Base-by-base conservation (phyloP, 2,797 vertebrate genomes). In the Pseudomugil tenellus region DNA sequence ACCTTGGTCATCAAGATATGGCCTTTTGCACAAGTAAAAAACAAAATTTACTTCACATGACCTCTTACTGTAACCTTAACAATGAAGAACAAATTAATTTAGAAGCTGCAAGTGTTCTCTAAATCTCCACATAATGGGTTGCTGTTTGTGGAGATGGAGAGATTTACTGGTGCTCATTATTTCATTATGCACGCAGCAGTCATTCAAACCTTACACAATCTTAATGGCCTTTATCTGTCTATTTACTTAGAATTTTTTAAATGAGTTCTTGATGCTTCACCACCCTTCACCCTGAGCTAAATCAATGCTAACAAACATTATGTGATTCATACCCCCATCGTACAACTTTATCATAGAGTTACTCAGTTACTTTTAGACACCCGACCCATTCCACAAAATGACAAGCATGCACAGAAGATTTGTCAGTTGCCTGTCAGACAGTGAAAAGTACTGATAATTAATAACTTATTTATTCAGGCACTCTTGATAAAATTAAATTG, bases 241-340 rank as follows among this genome's bases (percentile, higher is more conserved):
- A 75, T 86, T 87, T 78, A 86, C 71, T 80, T 81, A 39, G 70
- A 86, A 86, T 87, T 87, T 78, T 76, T 70, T 77, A 83, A 81
- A 88, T 78, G 29, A 80, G 78, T 60, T 78, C 70, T 83, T 81
- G 61, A 82, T 79, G 74, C 77, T 84, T 61, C 64, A 53, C 79
- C 77, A 80, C 41, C 63, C 72, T 77, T 86, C 74, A 84, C 67
- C 70, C 74, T 19, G 46, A 80, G 66, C 66, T 74, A 73, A 85
- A 87, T 89, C 80, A 84, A 85, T 86, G 76, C 68, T 48, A 59
- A 76, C 81, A 67, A 78, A 35, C 55, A 48, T 77, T 74, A 82
- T 72, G 68, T 83, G 77, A 89, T 87, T 87, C 82, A 81, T 67
- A 62, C 79, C 75, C 59, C 51, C 43, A 57, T 52, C 29, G 63